phyloP scores from a whole-genome alignment of 2,797 vertebrate genomes.

The Prunella strophiata region DNA sequence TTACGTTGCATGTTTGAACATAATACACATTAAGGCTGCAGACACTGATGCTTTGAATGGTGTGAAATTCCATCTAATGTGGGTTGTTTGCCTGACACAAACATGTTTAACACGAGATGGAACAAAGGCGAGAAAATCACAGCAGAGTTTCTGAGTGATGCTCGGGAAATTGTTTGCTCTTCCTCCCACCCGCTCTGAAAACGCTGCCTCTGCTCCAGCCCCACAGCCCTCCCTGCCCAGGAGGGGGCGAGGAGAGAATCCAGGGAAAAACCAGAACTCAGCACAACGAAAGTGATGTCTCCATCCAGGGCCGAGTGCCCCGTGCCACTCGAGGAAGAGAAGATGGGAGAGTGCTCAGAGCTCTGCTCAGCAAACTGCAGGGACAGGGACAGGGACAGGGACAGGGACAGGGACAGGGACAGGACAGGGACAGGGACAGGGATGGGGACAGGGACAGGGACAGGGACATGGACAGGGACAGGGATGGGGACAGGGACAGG shows the following conservation, averaged over 20 bases:
- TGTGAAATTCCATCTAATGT: constrained; percentile 67
- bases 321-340: constrained; percentile 80
- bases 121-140: constrained; percentile 67
- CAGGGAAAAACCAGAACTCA: constrained; percentile 57
- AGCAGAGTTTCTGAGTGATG: not conserved
- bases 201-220: not conserved
- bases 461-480: not conserved
- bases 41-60: constrained; percentile 61
- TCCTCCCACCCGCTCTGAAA: not conserved
- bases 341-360: not conserved
- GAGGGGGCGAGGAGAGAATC: constrained; percentile 76
- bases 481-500: constrained; percentile 50
- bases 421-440: not conserved
- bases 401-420: constrained; percentile 59
- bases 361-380: constrained; percentile 69
- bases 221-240: not conserved
- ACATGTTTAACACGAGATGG: constrained; percentile 66
- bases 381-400: constrained; percentile 52
- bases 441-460: not conserved
- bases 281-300: constrained; percentile 80
- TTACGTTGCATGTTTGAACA: constrained; percentile 63
- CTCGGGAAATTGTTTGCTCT: not conserved
- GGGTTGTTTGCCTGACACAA: constrained; percentile 73
- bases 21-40: constrained; percentile 65
- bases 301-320: constrained; percentile 59